Percentiles rank a stretch among this genome's conserved stretches.
phyloP scores from a whole-genome alignment of 2,113 vertebrate species.

The Hypomesus transpacificus region DNA sequence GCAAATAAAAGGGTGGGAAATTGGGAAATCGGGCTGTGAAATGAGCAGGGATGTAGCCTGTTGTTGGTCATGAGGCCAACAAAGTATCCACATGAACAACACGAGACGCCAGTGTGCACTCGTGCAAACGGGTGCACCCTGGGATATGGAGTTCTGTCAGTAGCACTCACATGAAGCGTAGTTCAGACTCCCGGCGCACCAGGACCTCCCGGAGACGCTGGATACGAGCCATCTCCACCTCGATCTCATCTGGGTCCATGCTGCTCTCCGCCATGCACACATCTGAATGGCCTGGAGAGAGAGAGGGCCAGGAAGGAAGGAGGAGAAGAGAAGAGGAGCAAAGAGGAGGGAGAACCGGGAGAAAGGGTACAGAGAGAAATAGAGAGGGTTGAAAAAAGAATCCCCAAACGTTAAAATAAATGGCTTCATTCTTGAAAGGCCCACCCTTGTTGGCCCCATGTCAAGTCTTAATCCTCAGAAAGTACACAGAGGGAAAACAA shows the following conservation, averaged over 20 bases:
- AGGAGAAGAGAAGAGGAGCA: background rate
- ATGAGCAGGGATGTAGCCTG: too few relatives aligned
- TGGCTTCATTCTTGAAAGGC: background rate
- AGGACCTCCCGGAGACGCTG: conserved; percentile 94
- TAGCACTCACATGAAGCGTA: conserved; percentile 95
- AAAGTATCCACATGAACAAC: too few relatives aligned
- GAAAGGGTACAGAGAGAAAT: too few relatives aligned
- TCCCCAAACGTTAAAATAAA: background rate
- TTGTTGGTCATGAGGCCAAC: too few relatives aligned
- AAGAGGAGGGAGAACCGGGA: background rate
- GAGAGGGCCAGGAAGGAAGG: too few relatives aligned
- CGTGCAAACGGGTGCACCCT: too few relatives aligned
- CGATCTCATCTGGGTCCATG: conserved; percentile 94
- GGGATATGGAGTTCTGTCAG: too few relatives aligned
- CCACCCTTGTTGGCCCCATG: background rate
- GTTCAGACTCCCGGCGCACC: conserved; percentile 94
- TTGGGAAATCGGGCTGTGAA: too few relatives aligned
- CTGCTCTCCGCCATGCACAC: conserved; percentile 96
- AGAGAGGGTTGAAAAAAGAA: background rate
- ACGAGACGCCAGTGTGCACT: too few relatives aligned
- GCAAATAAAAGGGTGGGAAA: too few relatives aligned
- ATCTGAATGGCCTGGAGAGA: conserved; percentile 81
- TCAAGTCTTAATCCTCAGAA: background rate
- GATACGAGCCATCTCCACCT: conserved; percentile 95
- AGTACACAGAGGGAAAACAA: background rate